Evolutionary conservation across 1,140 invertebrate genomes (phyloP).

Genomic region (Drosophila oshimai): DNA sequence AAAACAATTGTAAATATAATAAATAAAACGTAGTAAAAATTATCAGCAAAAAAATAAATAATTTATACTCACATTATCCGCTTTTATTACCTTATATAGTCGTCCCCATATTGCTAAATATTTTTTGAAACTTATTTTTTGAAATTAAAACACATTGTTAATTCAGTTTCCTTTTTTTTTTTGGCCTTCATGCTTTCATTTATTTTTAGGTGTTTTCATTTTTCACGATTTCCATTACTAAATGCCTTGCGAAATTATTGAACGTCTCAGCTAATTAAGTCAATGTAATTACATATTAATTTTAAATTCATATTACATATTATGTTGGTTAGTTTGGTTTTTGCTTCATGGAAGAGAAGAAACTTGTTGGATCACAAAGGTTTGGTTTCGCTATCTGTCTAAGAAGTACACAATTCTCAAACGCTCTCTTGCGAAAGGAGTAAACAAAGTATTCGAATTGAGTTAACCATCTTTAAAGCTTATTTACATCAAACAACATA

Average conservation of each 20-base stretch:
- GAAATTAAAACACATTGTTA: neutral
- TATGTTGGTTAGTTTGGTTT: constrained; percentile 48
- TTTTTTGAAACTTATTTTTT: too few species aligned
- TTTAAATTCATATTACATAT: constrained; percentile 64
- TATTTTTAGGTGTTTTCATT: constrained; percentile 53
- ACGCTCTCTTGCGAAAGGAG: constrained; percentile 47
- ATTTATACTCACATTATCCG: neutral
- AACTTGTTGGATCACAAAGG: constrained; percentile 81
- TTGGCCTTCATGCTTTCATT: constrained; percentile 58
- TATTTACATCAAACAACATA: constrained; percentile 72
- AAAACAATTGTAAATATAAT: too few species aligned
- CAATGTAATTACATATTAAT: constrained; percentile 65
- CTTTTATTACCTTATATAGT: neutral
- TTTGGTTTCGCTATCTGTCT: constrained; percentile 26
- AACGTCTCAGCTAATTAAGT: constrained; percentile 76
- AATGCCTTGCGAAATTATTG: constrained; percentile 74
- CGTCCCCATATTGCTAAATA: too few species aligned
- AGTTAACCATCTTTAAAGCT: constrained; percentile 66
- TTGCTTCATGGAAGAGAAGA: constrained; percentile 82
- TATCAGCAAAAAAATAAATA: too few species aligned
- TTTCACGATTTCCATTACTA: constrained; percentile 47
- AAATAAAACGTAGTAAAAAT: too few species aligned
- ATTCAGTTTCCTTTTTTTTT: constrained; percentile 23
- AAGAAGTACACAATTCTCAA: constrained; percentile 27
- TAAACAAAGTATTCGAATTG: constrained; percentile 47